These are phyloP conservation scores for Eudemis profundana DNA, from an alignment of 2,888 invertebrate species.

Conservation along the genomic window DNA sequence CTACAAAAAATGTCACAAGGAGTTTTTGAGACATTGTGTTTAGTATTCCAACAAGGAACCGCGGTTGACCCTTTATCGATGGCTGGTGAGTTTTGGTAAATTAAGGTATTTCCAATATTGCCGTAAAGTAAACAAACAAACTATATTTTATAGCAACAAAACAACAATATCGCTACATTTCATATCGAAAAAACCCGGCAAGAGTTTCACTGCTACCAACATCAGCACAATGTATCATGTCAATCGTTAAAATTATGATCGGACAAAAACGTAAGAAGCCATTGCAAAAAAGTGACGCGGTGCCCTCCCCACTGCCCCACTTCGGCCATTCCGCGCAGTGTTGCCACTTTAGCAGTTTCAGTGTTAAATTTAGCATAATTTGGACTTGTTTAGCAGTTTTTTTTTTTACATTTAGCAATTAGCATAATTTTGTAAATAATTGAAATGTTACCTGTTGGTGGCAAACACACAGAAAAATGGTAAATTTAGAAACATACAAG, in stretches of 20 bases:
- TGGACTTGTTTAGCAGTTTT: no score
- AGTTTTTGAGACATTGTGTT: slow-evolving; percentile 43
- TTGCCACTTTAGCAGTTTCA: no score
- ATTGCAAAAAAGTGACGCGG: slow-evolving; percentile 9
- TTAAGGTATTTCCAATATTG: no score
- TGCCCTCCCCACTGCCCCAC: slow-evolving; percentile 4
- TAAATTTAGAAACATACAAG: no score
- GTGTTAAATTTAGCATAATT: no score
- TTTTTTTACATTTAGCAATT: no score
- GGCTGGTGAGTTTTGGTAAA: slow-evolving; percentile 33
- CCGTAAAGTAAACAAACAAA: no score
- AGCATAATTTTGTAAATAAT: no score
- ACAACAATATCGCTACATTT: background rate
- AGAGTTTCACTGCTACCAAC: background rate
- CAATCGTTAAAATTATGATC: background rate
- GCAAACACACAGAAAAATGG: no score
- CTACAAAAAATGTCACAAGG: slow-evolving; percentile 36
- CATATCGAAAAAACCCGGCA: background rate
- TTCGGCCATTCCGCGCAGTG: slow-evolving; percentile 46
- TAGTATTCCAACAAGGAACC: slow-evolving; percentile 48
- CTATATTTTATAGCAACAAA: background rate
- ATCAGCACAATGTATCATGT: background rate
- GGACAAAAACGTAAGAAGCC: slow-evolving; percentile 9
- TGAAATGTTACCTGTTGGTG: no score
- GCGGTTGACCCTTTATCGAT: slow-evolving; percentile 42